phyloP scores from a whole-genome alignment of 1,140 invertebrate genomes.

The Hyles vespertilio region DNA sequence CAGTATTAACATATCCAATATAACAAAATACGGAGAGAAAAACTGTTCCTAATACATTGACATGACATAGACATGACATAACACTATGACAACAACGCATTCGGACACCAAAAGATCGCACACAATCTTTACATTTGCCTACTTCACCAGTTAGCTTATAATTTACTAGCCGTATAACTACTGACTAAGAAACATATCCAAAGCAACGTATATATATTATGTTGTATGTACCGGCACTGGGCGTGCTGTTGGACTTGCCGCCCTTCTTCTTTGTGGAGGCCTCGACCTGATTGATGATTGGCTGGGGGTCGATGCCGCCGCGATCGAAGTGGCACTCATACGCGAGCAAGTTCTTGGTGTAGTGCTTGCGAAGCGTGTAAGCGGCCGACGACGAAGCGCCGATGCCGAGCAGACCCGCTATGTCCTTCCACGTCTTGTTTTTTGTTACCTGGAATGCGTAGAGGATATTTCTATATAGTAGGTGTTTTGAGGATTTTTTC shows the following conservation, averaged over 20 bases:
- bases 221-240: slow-evolving; percentile 83
- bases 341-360: slow-evolving; percentile 96
- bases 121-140: no score
- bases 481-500: no score
- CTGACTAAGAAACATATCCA: no score
- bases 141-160: no score
- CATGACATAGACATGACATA: no score
- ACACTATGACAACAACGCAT: no score
- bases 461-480: slow-evolving; percentile 9
- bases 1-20: no score
- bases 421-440: slow-evolving; percentile 99
- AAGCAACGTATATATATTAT: not conserved
- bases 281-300: slow-evolving; percentile 96
- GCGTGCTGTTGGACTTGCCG: slow-evolving; percentile 87
- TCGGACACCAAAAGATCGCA: no score
- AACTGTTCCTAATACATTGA: no score
- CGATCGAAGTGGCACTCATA: slow-evolving; percentile 98
- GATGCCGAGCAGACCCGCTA: slow-evolving; percentile 93
- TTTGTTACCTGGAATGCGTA: slow-evolving; percentile 89
- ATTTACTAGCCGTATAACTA: no score
- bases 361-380: slow-evolving; percentile 97
- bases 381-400: slow-evolving; percentile 97
- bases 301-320: slow-evolving; percentile 95
- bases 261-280: slow-evolving; percentile 92
- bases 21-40: no score